phyloP scores from a whole-genome alignment of 2,113 vertebrate species.

The Heterocephalus glaber region DNA sequence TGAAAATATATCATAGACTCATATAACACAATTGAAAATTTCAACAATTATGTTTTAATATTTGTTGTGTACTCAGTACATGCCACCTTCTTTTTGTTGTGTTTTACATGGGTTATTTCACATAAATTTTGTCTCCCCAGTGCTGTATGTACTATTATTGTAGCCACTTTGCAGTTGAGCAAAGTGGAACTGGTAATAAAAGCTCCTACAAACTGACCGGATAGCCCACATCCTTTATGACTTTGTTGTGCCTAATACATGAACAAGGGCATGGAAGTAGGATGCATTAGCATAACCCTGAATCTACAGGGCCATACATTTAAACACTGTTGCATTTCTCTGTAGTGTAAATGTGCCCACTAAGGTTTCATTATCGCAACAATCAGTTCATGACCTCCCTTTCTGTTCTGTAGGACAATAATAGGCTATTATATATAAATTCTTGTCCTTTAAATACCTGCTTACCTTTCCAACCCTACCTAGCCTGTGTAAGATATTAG shows the following conservation, averaged over 20 bases:
- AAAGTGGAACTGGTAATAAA: not conserved
- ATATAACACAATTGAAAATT: not conserved
- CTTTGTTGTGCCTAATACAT: not conserved
- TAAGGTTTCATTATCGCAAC: not conserved
- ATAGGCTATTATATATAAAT: not conserved
- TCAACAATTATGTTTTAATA: not conserved
- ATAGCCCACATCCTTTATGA: not conserved
- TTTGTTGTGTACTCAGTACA: not conserved
- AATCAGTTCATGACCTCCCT: not conserved
- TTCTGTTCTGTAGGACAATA: not conserved
- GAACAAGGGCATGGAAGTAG: not conserved
- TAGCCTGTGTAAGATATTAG: not conserved
- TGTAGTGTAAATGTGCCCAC: not conserved
- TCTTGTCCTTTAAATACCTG: not conserved
- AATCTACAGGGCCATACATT: not conserved
- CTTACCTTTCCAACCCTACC: not conserved
- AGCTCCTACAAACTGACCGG: not conserved
- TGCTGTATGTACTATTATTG: not conserved
- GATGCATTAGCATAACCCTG: not conserved
- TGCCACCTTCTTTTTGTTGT: not conserved
- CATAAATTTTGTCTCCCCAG: not conserved
- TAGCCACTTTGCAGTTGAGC: not conserved
- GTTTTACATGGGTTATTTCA: slow-evolving; percentile 21
- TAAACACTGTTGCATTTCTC: not conserved
- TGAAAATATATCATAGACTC: not conserved